These are phyloP conservation scores for Diabrotica undecimpunctata DNA, from an alignment of 1,140 invertebrate species.

Conservation along the genomic window DNA sequence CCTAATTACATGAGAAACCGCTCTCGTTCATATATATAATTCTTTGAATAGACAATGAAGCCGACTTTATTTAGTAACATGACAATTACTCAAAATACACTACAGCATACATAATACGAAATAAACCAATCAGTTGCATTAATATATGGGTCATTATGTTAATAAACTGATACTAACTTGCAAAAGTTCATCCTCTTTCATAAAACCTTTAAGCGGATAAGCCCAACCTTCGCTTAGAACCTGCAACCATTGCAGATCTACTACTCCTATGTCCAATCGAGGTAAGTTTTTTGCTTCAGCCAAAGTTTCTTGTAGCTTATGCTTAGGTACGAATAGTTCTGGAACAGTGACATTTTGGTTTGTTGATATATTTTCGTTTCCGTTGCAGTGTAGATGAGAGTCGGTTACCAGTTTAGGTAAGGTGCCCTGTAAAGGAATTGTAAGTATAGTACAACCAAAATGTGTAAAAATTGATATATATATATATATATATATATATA, in stretches of 20 bases:
- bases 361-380: slow-evolving; percentile 10
- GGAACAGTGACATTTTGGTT: slow-evolving; percentile 57
- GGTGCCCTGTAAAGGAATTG: slow-evolving; percentile 22
- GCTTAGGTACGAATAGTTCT: slow-evolving; percentile 80
- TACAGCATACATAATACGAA: too few relatives aligned
- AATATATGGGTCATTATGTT: too few relatives aligned
- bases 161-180: slow-evolving; percentile 48
- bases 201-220: slow-evolving; percentile 90
- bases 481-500: too few relatives aligned
- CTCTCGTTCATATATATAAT: too few relatives aligned
- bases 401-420: slow-evolving; percentile 19
- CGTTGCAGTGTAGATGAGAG: neutral
- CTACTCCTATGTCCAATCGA: slow-evolving; percentile 67
- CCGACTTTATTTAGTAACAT: too few relatives aligned
- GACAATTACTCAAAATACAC: too few relatives aligned
- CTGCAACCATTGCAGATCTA: slow-evolving; percentile 96
- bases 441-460: too few relatives aligned
- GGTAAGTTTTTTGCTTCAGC: slow-evolving; percentile 69
- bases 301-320: slow-evolving; percentile 57
- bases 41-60: too few relatives aligned
- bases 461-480: too few relatives aligned
- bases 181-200: slow-evolving; percentile 93
- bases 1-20: too few relatives aligned
- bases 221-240: slow-evolving; percentile 98
- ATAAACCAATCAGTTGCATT: too few relatives aligned